These are phyloP conservation scores for Drosophila pseudoobscura DNA, from an alignment of 1,140 invertebrate genomes.

Conservation along the genomic window DNA sequence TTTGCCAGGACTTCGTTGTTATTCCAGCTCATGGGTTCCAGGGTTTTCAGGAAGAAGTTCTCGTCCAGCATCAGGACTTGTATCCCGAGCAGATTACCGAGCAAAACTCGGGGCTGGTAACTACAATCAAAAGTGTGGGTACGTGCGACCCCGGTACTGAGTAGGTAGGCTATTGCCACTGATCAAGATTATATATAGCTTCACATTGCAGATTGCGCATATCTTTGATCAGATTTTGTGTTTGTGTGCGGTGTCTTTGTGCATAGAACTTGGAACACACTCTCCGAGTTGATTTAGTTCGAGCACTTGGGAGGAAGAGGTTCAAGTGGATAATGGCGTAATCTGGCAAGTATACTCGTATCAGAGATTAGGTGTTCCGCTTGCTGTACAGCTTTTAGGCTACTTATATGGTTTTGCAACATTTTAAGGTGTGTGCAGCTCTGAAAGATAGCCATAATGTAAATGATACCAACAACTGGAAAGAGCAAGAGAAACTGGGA, in stretches of 20 bases:
- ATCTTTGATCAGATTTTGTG: constrained; percentile 8
- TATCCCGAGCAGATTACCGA: no score
- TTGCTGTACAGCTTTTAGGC: constrained; percentile 20
- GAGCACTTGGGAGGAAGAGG: constrained; percentile 16
- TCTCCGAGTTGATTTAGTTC: constrained; percentile 26
- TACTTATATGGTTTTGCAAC: constrained; percentile 23
- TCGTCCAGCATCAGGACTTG: no score
- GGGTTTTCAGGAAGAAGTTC: no score
- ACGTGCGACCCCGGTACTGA: no score
- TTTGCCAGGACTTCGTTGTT: no score
- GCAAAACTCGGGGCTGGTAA: no score
- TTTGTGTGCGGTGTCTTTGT: not conserved
- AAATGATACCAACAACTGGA: constrained; percentile 22
- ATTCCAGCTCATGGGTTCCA: no score
- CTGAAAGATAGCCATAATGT: constrained; percentile 11
- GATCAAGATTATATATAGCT: no score
- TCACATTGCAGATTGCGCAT: no score
- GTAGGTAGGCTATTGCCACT: no score
- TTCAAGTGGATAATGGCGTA: constrained; percentile 36
- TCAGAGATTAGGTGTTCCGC: constrained; percentile 34
- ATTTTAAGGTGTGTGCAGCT: constrained; percentile 29
- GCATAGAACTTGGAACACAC: not conserved
- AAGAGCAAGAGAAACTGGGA: not conserved
- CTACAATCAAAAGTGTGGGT: no score
- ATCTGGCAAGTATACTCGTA: constrained; percentile 24